These are phyloP conservation scores for Eustalomyia histrio DNA, from an alignment of 2,888 invertebrate genomes.

Conservation along the genomic window DNA sequence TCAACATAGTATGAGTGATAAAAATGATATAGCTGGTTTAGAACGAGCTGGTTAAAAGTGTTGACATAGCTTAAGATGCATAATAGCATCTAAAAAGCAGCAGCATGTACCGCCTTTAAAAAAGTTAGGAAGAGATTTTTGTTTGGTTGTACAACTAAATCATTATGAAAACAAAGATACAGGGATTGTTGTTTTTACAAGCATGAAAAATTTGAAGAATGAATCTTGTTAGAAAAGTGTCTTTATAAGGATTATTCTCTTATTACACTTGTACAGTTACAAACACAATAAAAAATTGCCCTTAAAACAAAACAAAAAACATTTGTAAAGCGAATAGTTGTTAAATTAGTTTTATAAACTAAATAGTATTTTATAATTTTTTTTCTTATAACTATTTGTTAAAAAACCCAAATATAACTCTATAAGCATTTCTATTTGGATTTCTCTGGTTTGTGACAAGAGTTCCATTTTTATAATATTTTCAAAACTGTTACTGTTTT, in stretches of 20 bases:
- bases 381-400: conserved; percentile 5
- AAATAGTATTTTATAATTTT: not conserved
- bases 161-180: conserved; percentile 2
- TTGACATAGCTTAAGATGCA: conserved; percentile 48
- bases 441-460: too few species aligned
- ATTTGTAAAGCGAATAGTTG: conserved; percentile 47
- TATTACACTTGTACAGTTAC: conserved; percentile 17
- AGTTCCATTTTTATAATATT: too few species aligned
- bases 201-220: not conserved
- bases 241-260: not conserved
- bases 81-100: not conserved
- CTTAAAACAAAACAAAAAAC: conserved; percentile 12
- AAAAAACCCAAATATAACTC: not conserved
- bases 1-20: conserved; percentile 53
- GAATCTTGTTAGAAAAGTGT: conserved; percentile 31
- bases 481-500: too few species aligned
- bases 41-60: conserved; percentile 55
- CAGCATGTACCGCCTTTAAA: too few species aligned
- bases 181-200: conserved; percentile 34
- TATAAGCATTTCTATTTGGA: too few species aligned
- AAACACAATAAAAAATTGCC: too few species aligned
- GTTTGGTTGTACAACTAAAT: conserved; percentile 8
- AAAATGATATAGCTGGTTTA: conserved; percentile 29
- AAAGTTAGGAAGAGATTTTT: not conserved
- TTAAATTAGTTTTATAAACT: conserved; percentile 52